A percentile compares a stretch with the other conserved stretches of the same genome.
Conservation (phyloP, 2,113 vertebrate genomes). For the Ictalurus punctatus region DNA sequence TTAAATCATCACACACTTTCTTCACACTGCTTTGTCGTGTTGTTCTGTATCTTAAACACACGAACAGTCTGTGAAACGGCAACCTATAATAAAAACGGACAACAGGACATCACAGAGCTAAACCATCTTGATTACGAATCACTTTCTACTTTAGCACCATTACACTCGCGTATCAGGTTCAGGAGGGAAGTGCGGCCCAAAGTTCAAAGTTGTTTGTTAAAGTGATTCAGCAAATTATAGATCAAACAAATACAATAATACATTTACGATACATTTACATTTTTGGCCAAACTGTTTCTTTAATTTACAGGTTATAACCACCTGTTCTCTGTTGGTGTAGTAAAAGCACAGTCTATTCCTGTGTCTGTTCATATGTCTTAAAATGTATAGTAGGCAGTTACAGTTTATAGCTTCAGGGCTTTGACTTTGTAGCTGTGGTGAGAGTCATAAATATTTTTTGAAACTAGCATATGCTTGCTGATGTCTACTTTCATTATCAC, state of each 20-base stretch:
- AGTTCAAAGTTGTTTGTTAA: neutral
- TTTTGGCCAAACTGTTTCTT: neutral
- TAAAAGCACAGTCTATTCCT: neutral
- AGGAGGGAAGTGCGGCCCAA: neutral
- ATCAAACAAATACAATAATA: neutral
- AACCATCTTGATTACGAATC: neutral
- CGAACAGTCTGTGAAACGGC: neutral
- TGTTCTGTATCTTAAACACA: neutral
- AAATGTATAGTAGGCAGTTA: neutral
- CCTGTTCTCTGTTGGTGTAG: neutral
- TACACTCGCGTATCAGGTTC: neutral
- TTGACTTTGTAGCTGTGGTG: conserved; percentile 13
- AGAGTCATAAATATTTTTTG: neutral
- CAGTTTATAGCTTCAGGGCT: conserved; percentile 3
- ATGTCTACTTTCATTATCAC: too few species aligned
- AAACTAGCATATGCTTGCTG: too few species aligned
- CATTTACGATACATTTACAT: too few species aligned
- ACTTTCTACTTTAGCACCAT: neutral
- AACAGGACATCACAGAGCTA: neutral
- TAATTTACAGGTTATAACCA: neutral
- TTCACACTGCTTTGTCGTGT: neutral
- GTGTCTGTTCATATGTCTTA: neutral
- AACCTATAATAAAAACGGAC: neutral
- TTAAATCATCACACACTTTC: neutral
- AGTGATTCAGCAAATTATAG: neutral